Evolutionary conservation across 2,797 vertebrate genomes (phyloP), one percentile per base, ranked within the genome.

Genomic region (Schizothorax lantsangensis): DNA sequence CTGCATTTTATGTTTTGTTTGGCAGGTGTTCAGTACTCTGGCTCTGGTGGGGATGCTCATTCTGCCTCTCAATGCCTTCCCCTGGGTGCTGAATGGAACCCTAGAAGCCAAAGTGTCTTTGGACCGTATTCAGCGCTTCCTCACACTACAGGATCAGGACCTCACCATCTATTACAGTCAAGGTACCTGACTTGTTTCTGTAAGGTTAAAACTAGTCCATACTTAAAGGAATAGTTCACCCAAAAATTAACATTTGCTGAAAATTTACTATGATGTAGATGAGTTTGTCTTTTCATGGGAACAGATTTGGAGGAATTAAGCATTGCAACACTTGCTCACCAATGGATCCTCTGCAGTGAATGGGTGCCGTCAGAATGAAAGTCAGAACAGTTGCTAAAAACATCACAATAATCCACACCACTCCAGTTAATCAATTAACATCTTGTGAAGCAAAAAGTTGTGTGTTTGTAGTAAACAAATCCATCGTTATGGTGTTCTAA

Each of bases 31-130:
- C 92, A 99, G 98, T 10, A 96, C 98, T 0, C 23, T 99, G 91
- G 97, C 98, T 36, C 94, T 99, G 85, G 96, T 99, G 0, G 96
- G 95, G 33, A 97, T 99, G 97, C 93, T 99, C 69, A 98, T 99
- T 92, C 62, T 97, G 14, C 98, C 98, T 0, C 97, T 99, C 84
- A 99, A 99, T 88, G 86, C 89, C 64, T 99, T 99, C 86, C 98
- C 98, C 0, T 99, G 98, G 98, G 97, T 99, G 36, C 93, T 99
- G 89, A 99, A 97, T 78, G 95, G 95, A 1, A 95, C 96, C 79
- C 92, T 99, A 92, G 98, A 99, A 90, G 96, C 98, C 88, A 98
- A 97, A 93, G 98, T 99, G 83, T 99, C 98, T 52, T 91, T 99
- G 92, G 97, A 97, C 75, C 95, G 98, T 86, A 97, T 99, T 90